Percentiles rank a stretch among this genome's conserved stretches.
Evolutionary conservation across 2,888 invertebrate species (phyloP).

Genomic region (Phalera bucephala): DNA sequence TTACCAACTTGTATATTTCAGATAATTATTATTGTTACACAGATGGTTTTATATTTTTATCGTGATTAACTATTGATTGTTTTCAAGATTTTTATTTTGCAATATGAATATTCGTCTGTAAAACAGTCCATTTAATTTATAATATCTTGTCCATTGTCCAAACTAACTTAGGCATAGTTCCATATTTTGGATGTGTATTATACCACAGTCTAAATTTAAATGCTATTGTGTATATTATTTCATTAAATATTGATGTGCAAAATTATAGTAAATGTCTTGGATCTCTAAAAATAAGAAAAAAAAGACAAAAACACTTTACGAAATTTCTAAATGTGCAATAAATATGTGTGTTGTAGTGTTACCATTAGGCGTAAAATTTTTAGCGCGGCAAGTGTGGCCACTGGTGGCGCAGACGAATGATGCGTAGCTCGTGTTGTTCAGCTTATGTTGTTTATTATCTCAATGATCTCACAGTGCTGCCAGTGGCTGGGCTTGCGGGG

Average conservation of each 20-base stretch:
- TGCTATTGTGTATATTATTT: constrained; percentile 82
- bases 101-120: constrained; percentile 50
- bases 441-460: constrained; percentile 52
- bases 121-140: constrained; percentile 70
- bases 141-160: constrained; percentile 79
- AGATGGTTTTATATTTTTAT: constrained; percentile 77
- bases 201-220: constrained; percentile 75
- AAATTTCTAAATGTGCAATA: constrained; percentile 84
- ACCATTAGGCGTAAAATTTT: constrained; percentile 80
- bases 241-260: constrained; percentile 80
- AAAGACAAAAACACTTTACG: constrained; percentile 82
- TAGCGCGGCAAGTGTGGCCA: constrained; percentile 59
- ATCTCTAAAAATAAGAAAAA: constrained; percentile 81
- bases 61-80: constrained; percentile 64
- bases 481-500: constrained; percentile 64
- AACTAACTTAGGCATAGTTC: constrained; percentile 78
- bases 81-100: constrained; percentile 61
- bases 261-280: constrained; percentile 83
- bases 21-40: constrained; percentile 79
- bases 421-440: constrained; percentile 36
- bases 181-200: constrained; percentile 82
- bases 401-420: constrained; percentile 39
- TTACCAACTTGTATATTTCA: constrained; percentile 73
- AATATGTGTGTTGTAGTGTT: constrained; percentile 84
- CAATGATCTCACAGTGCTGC: constrained; percentile 70